Evolutionary conservation across 2,113 vertebrate genomes (phyloP), one percentile per base, ranked within the genome.

Genomic region (Pteruthius melanotis): DNA sequence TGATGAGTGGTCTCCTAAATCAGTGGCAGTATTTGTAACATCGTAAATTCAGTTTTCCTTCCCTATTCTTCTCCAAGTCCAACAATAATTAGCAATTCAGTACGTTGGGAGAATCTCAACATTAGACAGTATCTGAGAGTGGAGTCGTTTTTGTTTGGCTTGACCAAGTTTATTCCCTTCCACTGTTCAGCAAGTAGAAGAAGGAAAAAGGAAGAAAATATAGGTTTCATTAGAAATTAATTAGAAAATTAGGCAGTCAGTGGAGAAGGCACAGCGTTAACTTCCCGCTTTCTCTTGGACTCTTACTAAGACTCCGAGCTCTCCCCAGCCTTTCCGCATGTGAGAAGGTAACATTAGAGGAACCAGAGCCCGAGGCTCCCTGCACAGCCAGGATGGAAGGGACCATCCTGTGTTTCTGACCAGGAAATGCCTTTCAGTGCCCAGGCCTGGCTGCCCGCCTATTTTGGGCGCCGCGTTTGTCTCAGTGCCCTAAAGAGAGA

Each of bases 391-490:
- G 24, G 37, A 2, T 3, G 1, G 30, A 23, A 5, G 17, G 8
- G 13, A 11, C 6, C 9, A 1, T 2, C 5, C 0, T 6, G 5
- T 0, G 3, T 22, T 13, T 4, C 4, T 2, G 4, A 4, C 9
- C 27, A 9, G 14, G 24, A 42, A 15, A 11, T 0, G 27, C 4
- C 2, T 4, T 2, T 3, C 10, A 2, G 15, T 7, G 56, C 10
- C 23, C n/a, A 8, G 10, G 7, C 33, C 54, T 1, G 40, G 1
- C 40, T 33, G 45, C 9, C 50, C 53, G 2, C 11, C 0, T 7
- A 0, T 0, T 35, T 0, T 4, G 54, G 42, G 3, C 0, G n/a
- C 42, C 15, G 8, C 3, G 0, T 12, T 30, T 18, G 47, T 42
- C 65, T 45, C 52, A 2, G 21, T 1, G 21, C 27, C 1, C 10